Base-by-base conservation (phyloP, 2,113 vertebrate species). In the Gambusia holbrooki region DNA sequence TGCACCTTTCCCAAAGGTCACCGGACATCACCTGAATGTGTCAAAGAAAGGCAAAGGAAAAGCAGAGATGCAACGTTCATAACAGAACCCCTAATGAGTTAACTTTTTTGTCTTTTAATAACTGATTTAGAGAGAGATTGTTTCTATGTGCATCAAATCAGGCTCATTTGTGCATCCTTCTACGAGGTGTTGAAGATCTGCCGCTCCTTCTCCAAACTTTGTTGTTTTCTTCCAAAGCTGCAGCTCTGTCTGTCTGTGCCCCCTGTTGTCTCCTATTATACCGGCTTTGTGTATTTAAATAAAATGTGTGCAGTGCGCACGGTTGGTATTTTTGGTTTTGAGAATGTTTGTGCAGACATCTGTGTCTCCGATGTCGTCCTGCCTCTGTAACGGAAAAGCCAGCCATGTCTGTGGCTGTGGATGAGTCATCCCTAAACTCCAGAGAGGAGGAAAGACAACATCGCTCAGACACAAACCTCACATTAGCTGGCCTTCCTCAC, bases 381-480 rank as follows among this genome's bases (percentile, higher is more conserved):
- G 48, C 84, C 85, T 84, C 80, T 73, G 62, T 42, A 80, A 75
- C 63, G 68, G 73, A 85, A 76, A 51, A 87, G 82, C 73, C 80
- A 83, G 84, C 75, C 84, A 73, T 87, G 86, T 85, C 82, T 80
- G 87, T 82, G 83, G 88, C 90, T 82, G 82, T 72, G 33, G 84
- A 92, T 93, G 91, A 92, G 86, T 93, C 93, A 93, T 89, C 87
- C 83, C 64, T 60, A 70, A 85, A 84, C 87, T 86, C 86, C 73
- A 69, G 77, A 88, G 88, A 90, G 58, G 63, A 86, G 76, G 79
- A 58, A n/a, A 85, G 73, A 76, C 81, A 72, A 74, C 73, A 67
- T 67, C 60, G 77, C 72, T 66, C 48, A 71, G 66, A 66, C 42
- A 64, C 29, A 77, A 22, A 85, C 64, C 25, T 40, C 13, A 28